Percentiles rank a stretch among this genome's conserved stretches.
Conservation (phyloP, 2,888 invertebrate genomes). For the Hyles lineata region DNA sequence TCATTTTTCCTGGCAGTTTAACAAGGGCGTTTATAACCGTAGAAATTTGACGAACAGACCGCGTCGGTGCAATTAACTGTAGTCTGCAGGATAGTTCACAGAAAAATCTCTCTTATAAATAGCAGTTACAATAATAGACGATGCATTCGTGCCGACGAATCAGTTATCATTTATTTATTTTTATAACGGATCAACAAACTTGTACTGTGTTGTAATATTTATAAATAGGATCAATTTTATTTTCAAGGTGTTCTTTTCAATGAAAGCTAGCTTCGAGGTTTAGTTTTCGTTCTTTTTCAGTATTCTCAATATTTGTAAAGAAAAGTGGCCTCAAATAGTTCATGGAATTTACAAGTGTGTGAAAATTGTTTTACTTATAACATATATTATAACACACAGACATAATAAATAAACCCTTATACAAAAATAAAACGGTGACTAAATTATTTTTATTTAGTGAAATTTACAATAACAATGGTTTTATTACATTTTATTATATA, state of each 20-base stretch:
- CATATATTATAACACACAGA: too few species aligned
- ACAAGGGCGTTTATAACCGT: not conserved
- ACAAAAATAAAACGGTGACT: too few species aligned
- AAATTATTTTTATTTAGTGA: too few species aligned
- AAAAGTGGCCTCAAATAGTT: too few species aligned
- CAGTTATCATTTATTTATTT: slow-evolving; percentile 3
- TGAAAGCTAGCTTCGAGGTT: not conserved
- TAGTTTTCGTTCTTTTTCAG: not conserved
- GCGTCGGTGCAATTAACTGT: not conserved
- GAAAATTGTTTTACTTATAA: too few species aligned
- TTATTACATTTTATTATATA: too few species aligned
- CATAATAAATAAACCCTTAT: too few species aligned
- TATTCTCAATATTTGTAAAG: too few species aligned
- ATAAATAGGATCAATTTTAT: slow-evolving; percentile 6
- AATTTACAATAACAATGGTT: too few species aligned
- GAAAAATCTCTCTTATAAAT: not conserved
- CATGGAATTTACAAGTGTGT: too few species aligned
- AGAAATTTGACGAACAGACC: not conserved
- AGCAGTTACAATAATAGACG: not conserved
- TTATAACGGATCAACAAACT: slow-evolving; percentile 1
- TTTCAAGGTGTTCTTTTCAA: not conserved
- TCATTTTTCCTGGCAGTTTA: not conserved
- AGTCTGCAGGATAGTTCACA: not conserved
- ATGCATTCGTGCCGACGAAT: not conserved
- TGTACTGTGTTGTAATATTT: not conserved